Conservation (phyloP, 2,113 vertebrate genomes). For the Leptocoma aspasia region DNA sequence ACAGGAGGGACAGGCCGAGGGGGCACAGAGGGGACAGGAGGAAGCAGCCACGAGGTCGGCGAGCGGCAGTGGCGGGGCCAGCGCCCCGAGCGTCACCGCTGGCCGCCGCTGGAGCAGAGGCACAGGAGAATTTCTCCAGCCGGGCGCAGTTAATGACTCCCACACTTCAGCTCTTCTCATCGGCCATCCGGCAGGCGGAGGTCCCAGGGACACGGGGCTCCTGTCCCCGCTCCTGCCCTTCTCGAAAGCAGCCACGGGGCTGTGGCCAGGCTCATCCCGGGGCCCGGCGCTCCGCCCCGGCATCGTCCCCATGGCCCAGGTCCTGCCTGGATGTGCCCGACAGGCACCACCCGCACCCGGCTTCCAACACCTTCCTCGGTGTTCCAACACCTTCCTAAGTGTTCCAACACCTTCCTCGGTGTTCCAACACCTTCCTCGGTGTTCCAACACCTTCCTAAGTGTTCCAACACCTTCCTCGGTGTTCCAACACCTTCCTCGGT, state of each 20-base stretch:
- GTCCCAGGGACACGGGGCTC: not conserved
- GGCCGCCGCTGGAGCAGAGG: not conserved
- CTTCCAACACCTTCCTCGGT: fast-evolving
- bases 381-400: fast-evolving
- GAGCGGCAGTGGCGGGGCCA: not conserved
- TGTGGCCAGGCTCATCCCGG: not conserved
- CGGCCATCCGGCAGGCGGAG: not conserved
- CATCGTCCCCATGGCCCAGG: fast-evolving
- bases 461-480: fast-evolving
- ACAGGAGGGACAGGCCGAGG: not conserved
- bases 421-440: fast-evolving
- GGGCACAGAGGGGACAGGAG: not conserved
- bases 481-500: fast-evolving
- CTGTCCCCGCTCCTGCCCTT: fast-evolving
- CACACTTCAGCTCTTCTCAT: not conserved
- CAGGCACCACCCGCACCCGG: fast-evolving
- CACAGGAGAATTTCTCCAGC: not conserved
- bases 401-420: fast-evolving
- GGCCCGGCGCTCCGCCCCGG: not conserved
- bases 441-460: fast-evolving
- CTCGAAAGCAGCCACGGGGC: not conserved
- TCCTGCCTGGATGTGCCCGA: fast-evolving
- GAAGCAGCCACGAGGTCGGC: not conserved
- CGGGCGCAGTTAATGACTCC: not conserved
- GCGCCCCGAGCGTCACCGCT: not conserved